Evolutionary conservation across 2,797 vertebrate genomes (phyloP).

Genomic region (Ptychobarbus kaznakovi): DNA sequence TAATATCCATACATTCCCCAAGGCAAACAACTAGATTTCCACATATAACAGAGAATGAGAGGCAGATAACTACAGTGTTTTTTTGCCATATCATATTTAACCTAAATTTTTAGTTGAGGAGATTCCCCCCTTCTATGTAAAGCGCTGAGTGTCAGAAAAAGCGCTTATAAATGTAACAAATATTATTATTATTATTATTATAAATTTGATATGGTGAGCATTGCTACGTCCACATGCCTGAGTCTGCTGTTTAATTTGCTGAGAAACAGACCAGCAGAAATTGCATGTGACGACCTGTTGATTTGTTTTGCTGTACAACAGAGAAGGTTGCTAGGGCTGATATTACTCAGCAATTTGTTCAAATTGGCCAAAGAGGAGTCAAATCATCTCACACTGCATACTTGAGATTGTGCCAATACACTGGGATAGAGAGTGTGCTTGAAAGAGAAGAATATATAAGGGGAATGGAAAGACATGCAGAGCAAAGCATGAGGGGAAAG

Average conservation of each 20-base stretch:
- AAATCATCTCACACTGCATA: constrained; percentile 50
- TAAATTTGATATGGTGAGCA: constrained; percentile 53
- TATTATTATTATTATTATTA: too few relatives aligned
- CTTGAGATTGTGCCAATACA: neutral
- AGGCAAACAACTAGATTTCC: constrained; percentile 7
- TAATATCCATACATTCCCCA: constrained; percentile 9
- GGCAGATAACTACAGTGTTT: constrained; percentile 26
- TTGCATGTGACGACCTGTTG: constrained; percentile 78
- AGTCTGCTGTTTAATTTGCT: constrained; percentile 68
- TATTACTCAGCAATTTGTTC: constrained; percentile 76
- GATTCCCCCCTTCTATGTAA: too few relatives aligned
- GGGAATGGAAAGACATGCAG: constrained; percentile 12
- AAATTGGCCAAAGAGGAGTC: constrained; percentile 68
- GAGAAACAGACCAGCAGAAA: constrained; percentile 61
- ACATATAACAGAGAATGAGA: neutral
- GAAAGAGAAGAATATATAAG: neutral
- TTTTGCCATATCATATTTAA: constrained; percentile 36
- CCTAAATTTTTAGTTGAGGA: too few relatives aligned
- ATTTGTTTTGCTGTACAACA: constrained; percentile 68
- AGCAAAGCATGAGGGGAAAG: neutral
- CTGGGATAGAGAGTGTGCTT: neutral
- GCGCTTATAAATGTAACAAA: too few relatives aligned
- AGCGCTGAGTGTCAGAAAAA: too few relatives aligned
- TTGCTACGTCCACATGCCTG: constrained; percentile 60
- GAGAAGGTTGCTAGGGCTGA: constrained; percentile 74